phyloP scores from a whole-genome alignment of 2,888 invertebrate genomes.

The Agonopterix heracliana region DNA sequence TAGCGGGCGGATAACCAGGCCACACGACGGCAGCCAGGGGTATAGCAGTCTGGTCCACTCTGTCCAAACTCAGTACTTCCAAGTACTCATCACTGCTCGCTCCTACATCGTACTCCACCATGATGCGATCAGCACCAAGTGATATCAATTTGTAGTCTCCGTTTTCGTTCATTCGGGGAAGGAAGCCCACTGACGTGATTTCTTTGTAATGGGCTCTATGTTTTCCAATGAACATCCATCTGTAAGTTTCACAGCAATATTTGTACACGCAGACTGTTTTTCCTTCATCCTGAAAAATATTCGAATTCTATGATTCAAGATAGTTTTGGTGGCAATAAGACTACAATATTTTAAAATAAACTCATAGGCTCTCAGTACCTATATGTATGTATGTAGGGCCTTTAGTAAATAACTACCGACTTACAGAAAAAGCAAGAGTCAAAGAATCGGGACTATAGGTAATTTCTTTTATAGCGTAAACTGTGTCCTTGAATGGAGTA shows the following conservation, averaged over 20 bases:
- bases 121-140: constrained; percentile 74
- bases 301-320: background rate
- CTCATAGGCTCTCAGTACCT: no score
- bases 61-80: constrained; percentile 61
- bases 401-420: constrained; percentile 14
- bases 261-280: constrained; percentile 70
- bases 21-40: constrained; percentile 69
- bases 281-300: constrained; percentile 62
- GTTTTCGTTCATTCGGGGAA: constrained; percentile 41
- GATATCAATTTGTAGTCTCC: constrained; percentile 71
- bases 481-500: constrained; percentile 64
- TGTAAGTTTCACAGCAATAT: constrained; percentile 39
- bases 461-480: constrained; percentile 62
- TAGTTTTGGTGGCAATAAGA: no score
- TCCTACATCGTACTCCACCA: constrained; percentile 77
- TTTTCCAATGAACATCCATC: constrained; percentile 77
- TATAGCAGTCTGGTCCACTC: constrained; percentile 79
- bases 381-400: no score
- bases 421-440: constrained; percentile 76
- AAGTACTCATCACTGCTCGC: constrained; percentile 56
- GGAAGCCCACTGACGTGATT: constrained; percentile 75
- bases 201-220: constrained; percentile 77
- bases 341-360: no score
- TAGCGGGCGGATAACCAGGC: constrained; percentile 31
- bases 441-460: constrained; percentile 69